Percentiles rank a stretch among this genome's conserved stretches.
These are phyloP conservation scores for Peromyscus californicus DNA, from an alignment of 2,113 vertebrate species.

Conservation along the genomic window DNA sequence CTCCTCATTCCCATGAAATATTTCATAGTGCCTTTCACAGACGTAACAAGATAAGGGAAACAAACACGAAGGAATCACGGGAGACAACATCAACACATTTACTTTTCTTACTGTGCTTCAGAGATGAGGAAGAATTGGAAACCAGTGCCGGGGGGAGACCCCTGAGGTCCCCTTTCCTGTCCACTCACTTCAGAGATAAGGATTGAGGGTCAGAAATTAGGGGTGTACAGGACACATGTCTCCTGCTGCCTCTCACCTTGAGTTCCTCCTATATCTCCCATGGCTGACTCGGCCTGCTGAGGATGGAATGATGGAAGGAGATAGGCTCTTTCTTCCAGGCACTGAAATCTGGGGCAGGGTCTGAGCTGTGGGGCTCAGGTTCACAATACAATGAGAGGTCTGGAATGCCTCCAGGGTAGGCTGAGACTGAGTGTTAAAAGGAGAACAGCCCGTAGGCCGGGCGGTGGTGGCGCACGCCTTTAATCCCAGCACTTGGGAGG, in stretches of 20 bases:
- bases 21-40: not conserved
- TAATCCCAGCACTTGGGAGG: no score
- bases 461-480: no score
- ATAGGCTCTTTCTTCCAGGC: not conserved
- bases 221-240: not conserved
- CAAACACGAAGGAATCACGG: not conserved
- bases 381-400: not conserved
- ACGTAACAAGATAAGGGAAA: not conserved
- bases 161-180: not conserved
- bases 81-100: not conserved
- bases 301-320: not conserved
- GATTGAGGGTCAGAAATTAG: not conserved
- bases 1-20: not conserved
- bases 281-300: not conserved
- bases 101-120: not conserved
- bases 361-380: not conserved
- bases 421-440: slow-evolving; percentile 63
- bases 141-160: not conserved
- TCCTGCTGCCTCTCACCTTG: not conserved
- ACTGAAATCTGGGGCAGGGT: not conserved
- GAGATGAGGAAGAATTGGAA: not conserved
- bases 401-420: slow-evolving; percentile 45
- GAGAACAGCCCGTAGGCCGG: slow-evolving; percentile 29
- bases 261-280: not conserved
- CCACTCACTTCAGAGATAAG: not conserved